Evolutionary conservation across 2,888 invertebrate species (phyloP), one percentile per base, ranked within the genome.

Genomic region (Xanthorhoe spadicearia): DNA sequence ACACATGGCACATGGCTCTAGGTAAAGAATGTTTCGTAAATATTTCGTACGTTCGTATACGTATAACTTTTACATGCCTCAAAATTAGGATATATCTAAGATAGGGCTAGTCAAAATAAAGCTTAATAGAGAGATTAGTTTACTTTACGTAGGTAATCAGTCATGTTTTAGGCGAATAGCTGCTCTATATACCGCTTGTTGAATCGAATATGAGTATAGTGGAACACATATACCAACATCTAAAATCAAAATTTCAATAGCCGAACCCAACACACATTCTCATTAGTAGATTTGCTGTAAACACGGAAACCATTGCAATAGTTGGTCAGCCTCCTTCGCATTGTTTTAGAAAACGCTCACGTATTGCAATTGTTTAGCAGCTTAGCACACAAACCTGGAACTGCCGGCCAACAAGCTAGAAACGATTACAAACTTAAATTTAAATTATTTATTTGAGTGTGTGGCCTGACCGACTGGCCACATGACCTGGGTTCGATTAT

Each of bases 371-470:
- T 55, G 59, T 57, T 64, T 55, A 60, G 54, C 43, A 43, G 50
- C 51, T 64, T 54, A 55, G 63, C 56, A 43, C 56, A 64, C 28
- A 63, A 67, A 63, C 52, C 60, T 67, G 60, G 56, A 55, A 64
- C 49, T 54, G 64, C 58, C 46, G 19, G 46, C 52, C 17, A 61
- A 58, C 49, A 18, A 53, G n/a, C 38, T 66, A 58, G 50, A 55
- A 54, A 58, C 54, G 63, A 56, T 28, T 38, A 35, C 2, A 55
- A 48, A 17, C 58, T 35, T 59, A 49, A 9, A 49, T 49, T 49
- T 18, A 17, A 15, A 19, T 49, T 15, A 48, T 15, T 43, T 17
- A 23, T 23, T 23, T 18, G 49, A 49, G 17, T 6, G 19, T 59
- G 1, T 43, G 6, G 2, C 10, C 18, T 15, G 51, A 38, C 10